Conservation (phyloP, 2,888 invertebrate genomes). For the Protophormia terraenovae region DNA sequence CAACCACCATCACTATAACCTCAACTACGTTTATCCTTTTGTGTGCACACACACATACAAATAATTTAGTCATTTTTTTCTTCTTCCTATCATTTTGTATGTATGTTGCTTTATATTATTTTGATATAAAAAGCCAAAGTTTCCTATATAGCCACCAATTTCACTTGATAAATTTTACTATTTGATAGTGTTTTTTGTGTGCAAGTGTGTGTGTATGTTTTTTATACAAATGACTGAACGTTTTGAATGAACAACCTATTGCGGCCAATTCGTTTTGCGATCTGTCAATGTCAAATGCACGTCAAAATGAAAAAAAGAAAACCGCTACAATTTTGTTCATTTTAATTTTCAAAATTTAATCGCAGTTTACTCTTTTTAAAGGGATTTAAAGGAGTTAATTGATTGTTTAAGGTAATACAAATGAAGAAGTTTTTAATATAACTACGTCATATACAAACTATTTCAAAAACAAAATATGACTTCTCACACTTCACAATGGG, state of each 20-base stretch:
- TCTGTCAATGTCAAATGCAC: conserved; percentile 81
- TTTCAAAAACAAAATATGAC: too few relatives aligned
- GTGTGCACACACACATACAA: neutral
- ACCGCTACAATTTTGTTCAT: conserved; percentile 68
- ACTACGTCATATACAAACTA: too few relatives aligned
- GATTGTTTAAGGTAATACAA: too few relatives aligned
- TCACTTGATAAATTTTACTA: too few relatives aligned
- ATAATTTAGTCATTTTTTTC: conserved; percentile 26
- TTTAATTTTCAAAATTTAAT: conserved; percentile 62
- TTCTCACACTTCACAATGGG: too few relatives aligned
- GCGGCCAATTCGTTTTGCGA: conserved; percentile 74
- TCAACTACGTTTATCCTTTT: conserved; percentile 29
- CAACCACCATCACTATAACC: neutral
- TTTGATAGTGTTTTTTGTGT: too few relatives aligned
- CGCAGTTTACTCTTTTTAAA: conserved; percentile 53
- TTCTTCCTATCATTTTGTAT: neutral
- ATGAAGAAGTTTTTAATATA: too few relatives aligned
- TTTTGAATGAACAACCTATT: conserved; percentile 58
- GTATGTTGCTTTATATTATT: conserved; percentile 11
- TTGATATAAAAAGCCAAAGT: conserved; percentile 18
- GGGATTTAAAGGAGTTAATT: conserved; percentile 1
- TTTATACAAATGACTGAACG: conserved; percentile 23
- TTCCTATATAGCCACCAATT: neutral
- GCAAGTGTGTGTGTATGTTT: neutral
- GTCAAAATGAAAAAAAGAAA: conserved; percentile 73